Base-by-base conservation (phyloP, 2,113 vertebrate species). In the Erythrolamprus reginae region DNA sequence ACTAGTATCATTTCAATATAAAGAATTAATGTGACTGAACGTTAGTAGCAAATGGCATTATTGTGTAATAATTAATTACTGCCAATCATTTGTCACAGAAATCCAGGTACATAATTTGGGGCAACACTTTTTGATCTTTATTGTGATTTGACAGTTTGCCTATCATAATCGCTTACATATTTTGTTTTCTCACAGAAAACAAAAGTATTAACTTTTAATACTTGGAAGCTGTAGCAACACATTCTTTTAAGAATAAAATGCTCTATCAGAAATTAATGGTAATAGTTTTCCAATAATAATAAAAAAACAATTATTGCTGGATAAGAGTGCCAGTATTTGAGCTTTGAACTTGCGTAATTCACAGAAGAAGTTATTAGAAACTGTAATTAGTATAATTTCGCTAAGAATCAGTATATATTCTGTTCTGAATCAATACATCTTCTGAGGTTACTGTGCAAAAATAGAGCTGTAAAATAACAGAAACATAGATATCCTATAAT, bases 271-370 rank as follows among this genome's bases (percentile, higher is more conserved):
- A 89, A 89, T 47, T 89, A 92, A 90, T 2, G 61, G 89, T 88
- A 89, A 12, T 61, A 21, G 9, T 56, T 95, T 94, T 77, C 26
- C 50, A 90, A 58, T 86, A 91, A 93, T 47, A 23, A 86, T 89
- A 58, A 92, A 84, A 87, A 94, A 89, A 85, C 90, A 82, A 6
- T 82, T 85, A 58, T 23, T 58, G 48, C 83, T 89, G 56, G 42
- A 90, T 90, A 93, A 93, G 33, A 4, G 93, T 93, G 52, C 10
- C 45, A 51, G 1, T 24, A 53, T 90, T 0, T 48, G 90, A 91
- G 84, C 65, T 96, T 92, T 93, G 92, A 89, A 92, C 42, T 87
- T 87, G 91, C 1, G 0, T 89, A 47, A 82, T 93, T 92, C 92
- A 48, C 28, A 89, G 86, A 93, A n/a, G 42, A 87, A 92, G 45